Conservation (phyloP, 1,140 invertebrate species). For the Drosophila navojoa region DNA sequence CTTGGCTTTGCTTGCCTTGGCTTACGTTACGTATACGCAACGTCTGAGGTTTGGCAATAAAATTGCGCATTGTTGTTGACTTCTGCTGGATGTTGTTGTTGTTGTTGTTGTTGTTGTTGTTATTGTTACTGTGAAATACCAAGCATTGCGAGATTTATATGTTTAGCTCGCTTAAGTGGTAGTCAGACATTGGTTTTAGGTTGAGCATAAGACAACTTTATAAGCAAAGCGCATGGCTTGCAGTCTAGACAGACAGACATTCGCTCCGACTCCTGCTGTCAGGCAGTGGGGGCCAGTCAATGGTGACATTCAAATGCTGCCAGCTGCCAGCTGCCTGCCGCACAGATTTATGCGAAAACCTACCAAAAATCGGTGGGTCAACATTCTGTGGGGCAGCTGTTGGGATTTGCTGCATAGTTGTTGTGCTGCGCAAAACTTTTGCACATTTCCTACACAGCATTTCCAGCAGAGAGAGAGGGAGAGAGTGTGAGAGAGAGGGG, state of each 20-base stretch:
- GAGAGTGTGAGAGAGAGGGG: neutral
- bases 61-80: constrained; percentile 73
- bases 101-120: constrained; percentile 68
- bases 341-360: constrained; percentile 66
- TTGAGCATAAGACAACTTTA: constrained; percentile 63
- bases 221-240: constrained; percentile 51
- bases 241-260: constrained; percentile 69
- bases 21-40: constrained; percentile 79
- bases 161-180: constrained; percentile 77
- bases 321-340: constrained; percentile 46
- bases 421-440: constrained; percentile 35
- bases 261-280: neutral
- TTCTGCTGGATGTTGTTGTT: neutral
- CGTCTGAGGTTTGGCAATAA: constrained; percentile 79
- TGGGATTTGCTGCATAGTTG: constrained; percentile 40
- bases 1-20: constrained; percentile 31
- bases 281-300: constrained; percentile 31
- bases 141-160: constrained; percentile 79
- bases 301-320: constrained; percentile 74
- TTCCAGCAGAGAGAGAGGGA: neutral
- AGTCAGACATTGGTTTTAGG: constrained; percentile 77
- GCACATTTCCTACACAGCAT: constrained; percentile 44
- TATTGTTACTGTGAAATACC: constrained; percentile 59
- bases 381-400: constrained; percentile 1
- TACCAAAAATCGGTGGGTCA: constrained; percentile 12